Evolutionary conservation across 2,113 vertebrate genomes (phyloP).

Genomic region (Sorex fumeus): DNA sequence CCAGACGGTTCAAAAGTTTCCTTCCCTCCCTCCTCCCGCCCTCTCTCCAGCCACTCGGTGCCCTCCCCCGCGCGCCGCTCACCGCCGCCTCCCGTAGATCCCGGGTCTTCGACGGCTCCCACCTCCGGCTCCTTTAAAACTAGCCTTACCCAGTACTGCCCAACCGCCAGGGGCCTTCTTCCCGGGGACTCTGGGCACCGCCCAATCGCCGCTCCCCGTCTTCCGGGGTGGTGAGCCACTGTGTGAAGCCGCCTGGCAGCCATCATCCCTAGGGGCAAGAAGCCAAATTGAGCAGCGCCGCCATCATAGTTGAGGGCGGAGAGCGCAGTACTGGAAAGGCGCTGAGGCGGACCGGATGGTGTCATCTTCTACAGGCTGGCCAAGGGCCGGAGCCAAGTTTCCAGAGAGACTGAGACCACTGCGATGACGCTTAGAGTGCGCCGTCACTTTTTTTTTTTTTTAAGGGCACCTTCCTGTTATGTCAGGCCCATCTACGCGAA

Average conservation of each 20-base stretch:
- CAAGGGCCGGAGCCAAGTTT: neutral
- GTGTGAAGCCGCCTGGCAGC: conserved; percentile 75
- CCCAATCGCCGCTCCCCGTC: conserved; percentile 78
- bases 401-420: neutral
- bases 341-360: neutral
- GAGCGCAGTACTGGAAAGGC: neutral
- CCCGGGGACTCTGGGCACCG: conserved; percentile 37
- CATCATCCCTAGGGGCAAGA: conserved; percentile 71
- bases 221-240: conserved; percentile 74
- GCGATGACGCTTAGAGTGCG: conserved; percentile 4
- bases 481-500: conserved; percentile 60
- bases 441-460: conserved; percentile 56
- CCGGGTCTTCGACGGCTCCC: conserved; percentile 68
- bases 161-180: conserved; percentile 80
- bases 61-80: conserved; percentile 70
- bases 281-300: conserved; percentile 16
- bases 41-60: conserved; percentile 22
- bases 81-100: conserved; percentile 80
- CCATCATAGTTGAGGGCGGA: conserved; percentile 71
- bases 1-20: conserved; percentile 49
- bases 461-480: conserved; percentile 66
- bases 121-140: conserved; percentile 82
- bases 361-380: conserved; percentile 30
- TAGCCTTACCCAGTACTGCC: conserved; percentile 53
- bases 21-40: conserved; percentile 59